Evolutionary conservation across 2,888 invertebrate genomes (phyloP), one percentile per base, ranked within the genome.

Genomic region (Polydrusus cervinus): DNA sequence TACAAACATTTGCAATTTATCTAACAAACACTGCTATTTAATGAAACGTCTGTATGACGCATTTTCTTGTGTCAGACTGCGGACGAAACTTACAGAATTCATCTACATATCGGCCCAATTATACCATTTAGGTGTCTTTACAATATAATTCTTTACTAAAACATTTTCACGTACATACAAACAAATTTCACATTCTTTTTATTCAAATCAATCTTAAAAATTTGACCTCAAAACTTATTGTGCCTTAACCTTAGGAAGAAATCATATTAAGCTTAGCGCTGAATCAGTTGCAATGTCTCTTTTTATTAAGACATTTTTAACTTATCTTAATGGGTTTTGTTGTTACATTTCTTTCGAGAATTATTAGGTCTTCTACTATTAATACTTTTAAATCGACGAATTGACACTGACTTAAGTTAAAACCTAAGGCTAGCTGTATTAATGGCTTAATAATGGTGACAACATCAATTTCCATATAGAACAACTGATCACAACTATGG

Each of bases 81-180:
- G 75, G 75, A 71, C 68, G 68, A 75, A 75, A 75, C 67, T 71
- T 75, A 75, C 71, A 67, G 51, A 75, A 71, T 71, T 75, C 71
- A 67, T 75, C 75, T 75, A 75, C 71, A 67, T 68, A 67, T 71
- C 75, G 71, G 71, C 84, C 84, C 86, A 86, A 86, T 84, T 83
- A 83, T 82, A 83, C 81, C 83, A 84, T 83, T 43, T 53, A 66
- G 38, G 34, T 38, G 81, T 82, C 79, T 82, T 84, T 82, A 82
- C 83, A 81, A 81, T 84, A 84, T 84, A 82, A 84, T 86, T 86
- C 86, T 85, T 85, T 86, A 87, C 86, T 86, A 87, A 86, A 87
- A 87, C 85, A 86, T 86, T 85, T 85, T 84, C 85, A 30, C 47
- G 61, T 61, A 61, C 69, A 86, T 86, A 86, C 84, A 85, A 85